These are phyloP conservation scores for Drosophila bunnanda DNA, from an alignment of 2,888 invertebrate genomes.

Conservation along the genomic window DNA sequence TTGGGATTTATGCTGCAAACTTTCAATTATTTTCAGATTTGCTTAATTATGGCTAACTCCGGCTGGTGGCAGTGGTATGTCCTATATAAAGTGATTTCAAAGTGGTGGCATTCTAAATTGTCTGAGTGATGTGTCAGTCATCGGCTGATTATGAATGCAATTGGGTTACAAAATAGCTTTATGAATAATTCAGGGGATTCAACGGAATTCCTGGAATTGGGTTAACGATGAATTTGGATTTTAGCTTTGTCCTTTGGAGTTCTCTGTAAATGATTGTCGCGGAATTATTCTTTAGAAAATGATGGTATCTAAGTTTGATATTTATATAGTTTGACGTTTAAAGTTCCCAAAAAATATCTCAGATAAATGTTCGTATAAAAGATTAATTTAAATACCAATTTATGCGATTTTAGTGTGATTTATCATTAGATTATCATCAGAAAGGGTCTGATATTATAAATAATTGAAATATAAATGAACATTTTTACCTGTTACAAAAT, in stretches of 20 bases:
- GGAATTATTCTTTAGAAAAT: background rate
- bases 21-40: slow-evolving; percentile 81
- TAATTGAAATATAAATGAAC: background rate
- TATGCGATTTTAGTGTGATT: background rate
- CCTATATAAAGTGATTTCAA: slow-evolving; percentile 63
- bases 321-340: background rate
- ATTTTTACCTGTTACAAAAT: background rate
- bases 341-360: background rate
- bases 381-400: background rate
- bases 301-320: background rate
- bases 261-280: background rate
- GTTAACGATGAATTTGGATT: background rate
- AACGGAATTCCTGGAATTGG: slow-evolving; percentile 5
- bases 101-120: slow-evolving; percentile 58
- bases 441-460: too few species aligned
- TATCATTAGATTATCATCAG: background rate
- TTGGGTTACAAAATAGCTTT: slow-evolving; percentile 34
- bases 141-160: slow-evolving; percentile 57
- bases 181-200: slow-evolving; percentile 36
- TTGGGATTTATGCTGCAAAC: slow-evolving; percentile 68
- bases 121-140: slow-evolving; percentile 55
- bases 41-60: slow-evolving; percentile 65
- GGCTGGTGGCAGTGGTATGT: background rate
- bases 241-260: too few species aligned
- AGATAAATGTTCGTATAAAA: too few species aligned